Base-by-base conservation (phyloP, 2,113 vertebrate genomes). In the Illadopsis cleaveri region DNA sequence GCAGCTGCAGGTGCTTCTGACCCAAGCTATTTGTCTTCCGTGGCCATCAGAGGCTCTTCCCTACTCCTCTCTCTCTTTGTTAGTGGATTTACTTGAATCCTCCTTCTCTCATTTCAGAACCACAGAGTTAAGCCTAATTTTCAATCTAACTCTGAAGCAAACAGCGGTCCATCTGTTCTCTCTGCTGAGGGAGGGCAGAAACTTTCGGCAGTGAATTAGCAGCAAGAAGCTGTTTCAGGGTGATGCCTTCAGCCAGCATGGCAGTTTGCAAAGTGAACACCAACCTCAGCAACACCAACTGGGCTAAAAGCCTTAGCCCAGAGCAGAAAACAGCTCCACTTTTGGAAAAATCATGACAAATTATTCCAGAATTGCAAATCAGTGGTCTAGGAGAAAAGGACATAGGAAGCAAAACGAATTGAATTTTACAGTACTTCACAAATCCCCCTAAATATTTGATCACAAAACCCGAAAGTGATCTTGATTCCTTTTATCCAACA, bases 401-500 rank as follows among this genome's bases (percentile, higher is more conserved):
- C 33, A 30, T 31, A 47, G 54, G n/a, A 96, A 82, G 50, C 13
- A 91, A 94, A 95, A 73, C 40, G 57, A 85, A 96, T 82, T 93
- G 87, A 78, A 95, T 96, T 94, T 88, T 82, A 93, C 66, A 91
- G 70, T 19, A 47, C 45, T 90, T 89, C 54, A 70, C 45, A 91
- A 94, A 82, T 86, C 30, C 60, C 35, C 40, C 66, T 73, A 96
- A 95, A 88, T 89, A 77, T 90, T 70, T 85, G 75, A 61, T 78
- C 70, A 93, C 38, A 91, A 92, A 96, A 80, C 33, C 27, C 10
- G 3, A 80, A 88, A 85, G 33, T 58, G 61, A 79, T 84, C 69
- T 94, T 66, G 86, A 50, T 87, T 90, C 70, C 51, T 94, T 90
- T 95, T 82, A 82, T 75, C 87, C 71, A 82, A 72, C 96, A 91